Base-by-base conservation (phyloP, 1,140 invertebrate genomes). In the Drosophila ficusphila region DNA sequence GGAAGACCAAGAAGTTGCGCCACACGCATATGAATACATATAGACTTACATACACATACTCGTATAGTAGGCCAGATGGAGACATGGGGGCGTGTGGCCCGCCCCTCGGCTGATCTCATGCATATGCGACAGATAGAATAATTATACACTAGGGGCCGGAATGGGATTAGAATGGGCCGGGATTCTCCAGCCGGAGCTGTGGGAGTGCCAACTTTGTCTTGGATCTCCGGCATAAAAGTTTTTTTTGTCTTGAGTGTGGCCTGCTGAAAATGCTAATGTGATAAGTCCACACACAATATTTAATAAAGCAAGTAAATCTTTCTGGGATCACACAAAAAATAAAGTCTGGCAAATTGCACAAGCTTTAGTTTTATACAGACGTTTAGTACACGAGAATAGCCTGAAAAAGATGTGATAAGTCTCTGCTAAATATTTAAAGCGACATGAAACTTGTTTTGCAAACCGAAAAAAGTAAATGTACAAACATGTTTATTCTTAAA, bases 51-150 rank as follows among this genome's bases (percentile, higher is more conserved):
- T 48, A 48, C n/a, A n/a, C n/a, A n/a, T n/a, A n/a, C n/a, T n/a
- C n/a, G n/a, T n/a, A n/a, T n/a, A n/a, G n/a, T n/a, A 58, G 41
- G 44, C 47, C 42, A 33, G 36, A 29, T 42, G 42, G n/a, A 29
- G 39, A 25, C 36, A 38, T 46, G 52, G 18, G 18, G 12, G 69
- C 52, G 39, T 54, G 48, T 39, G 39, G 42, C 52, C 16, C 25
- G 70, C 36, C 58, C 65, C 56, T 51, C 67, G 53, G 52, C 74
- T 83, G 67, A 71, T 72, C 68, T 72, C 68, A 72, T 86, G 81
- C 76, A 85, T 83, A 85, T 76, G 79, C 71, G 81, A 86, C 79
- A 83, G 79, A 83, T 83, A 86, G 79, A 83, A 86, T 83, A 83
- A 86, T 79, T 71, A 79, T 69, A 64, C 76, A 56, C 76, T 41